Conservation (phyloP, 2,888 invertebrate genomes). For the Orthosia gothica region DNA sequence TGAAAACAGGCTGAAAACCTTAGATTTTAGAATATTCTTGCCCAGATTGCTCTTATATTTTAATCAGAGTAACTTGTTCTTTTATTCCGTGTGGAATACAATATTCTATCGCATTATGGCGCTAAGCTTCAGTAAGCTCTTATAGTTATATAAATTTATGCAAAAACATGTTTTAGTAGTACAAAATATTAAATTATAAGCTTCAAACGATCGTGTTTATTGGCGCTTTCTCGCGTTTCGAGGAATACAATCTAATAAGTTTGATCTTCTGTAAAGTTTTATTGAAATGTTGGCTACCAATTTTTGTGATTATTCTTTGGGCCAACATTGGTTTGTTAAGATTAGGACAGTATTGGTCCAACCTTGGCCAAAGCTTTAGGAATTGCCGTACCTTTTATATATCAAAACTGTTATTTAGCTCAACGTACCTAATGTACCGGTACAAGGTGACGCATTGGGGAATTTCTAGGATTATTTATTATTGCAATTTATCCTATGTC, state of each 20-base stretch:
- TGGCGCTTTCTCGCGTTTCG: constrained; percentile 7
- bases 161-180: constrained; percentile 15
- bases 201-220: constrained; percentile 3
- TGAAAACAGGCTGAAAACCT: too few relatives aligned
- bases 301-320: constrained; percentile 1
- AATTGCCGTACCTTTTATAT: constrained; percentile 11
- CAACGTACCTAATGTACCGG: not conserved
- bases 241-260: not conserved
- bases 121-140: not conserved
- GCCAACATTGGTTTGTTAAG: not conserved
- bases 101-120: not conserved
- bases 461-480: constrained; percentile 58
- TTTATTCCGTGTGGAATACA: not conserved
- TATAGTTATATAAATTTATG: constrained; percentile 13
- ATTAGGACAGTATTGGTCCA: not conserved
- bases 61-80: not conserved
- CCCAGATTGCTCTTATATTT: not conserved
- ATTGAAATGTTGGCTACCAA: not conserved
- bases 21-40: too few relatives aligned
- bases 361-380: not conserved
- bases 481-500: constrained; percentile 56
- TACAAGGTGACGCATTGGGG: constrained; percentile 54
- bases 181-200: constrained; percentile 16
- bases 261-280: not conserved
- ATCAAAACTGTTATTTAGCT: constrained; percentile 28